A percentile compares a stretch with the other conserved stretches of the same genome.
These are phyloP conservation scores for Echinarachnius parma DNA, from an alignment of 53 echinoderm and acorn worm species.

Conservation along the genomic window DNA sequence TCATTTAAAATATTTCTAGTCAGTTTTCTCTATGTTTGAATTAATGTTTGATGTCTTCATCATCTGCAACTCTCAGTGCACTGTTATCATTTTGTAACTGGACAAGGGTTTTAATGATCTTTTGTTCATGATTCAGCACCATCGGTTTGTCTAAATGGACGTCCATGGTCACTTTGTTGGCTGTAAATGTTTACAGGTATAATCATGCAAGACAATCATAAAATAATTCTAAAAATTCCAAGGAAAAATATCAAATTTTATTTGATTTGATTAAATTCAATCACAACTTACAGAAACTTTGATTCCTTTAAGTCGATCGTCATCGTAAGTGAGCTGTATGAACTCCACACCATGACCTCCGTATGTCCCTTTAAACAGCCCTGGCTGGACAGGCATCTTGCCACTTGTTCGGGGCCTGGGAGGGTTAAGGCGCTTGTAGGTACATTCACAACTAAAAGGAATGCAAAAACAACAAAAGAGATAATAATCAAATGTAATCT, in stretches of 20 bases:
- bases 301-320: constrained; percentile 67
- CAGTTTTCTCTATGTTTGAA: too few relatives aligned
- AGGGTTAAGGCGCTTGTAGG: constrained; percentile 31
- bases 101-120: constrained; percentile 43
- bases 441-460: constrained; percentile 10
- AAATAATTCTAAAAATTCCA: not conserved
- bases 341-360: constrained; percentile 93
- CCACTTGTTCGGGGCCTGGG: not conserved
- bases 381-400: constrained; percentile 74
- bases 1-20: too few relatives aligned
- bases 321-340: constrained; percentile 67
- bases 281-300: constrained; percentile 93
- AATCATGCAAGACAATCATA: not conserved
- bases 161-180: constrained; percentile 73
- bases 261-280: too few relatives aligned
- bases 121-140: constrained; percentile 63
- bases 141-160: constrained; percentile 78
- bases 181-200: constrained; percentile 52
- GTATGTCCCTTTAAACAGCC: constrained; percentile 91
- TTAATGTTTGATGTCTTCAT: too few relatives aligned
- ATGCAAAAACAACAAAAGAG: not conserved
- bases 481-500: not conserved
- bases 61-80: not conserved
- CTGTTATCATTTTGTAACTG: constrained; percentile 28
- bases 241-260: not conserved